Conservation (phyloP, 1,140 invertebrate species). For the Diplogasteroides magnus region DNA sequence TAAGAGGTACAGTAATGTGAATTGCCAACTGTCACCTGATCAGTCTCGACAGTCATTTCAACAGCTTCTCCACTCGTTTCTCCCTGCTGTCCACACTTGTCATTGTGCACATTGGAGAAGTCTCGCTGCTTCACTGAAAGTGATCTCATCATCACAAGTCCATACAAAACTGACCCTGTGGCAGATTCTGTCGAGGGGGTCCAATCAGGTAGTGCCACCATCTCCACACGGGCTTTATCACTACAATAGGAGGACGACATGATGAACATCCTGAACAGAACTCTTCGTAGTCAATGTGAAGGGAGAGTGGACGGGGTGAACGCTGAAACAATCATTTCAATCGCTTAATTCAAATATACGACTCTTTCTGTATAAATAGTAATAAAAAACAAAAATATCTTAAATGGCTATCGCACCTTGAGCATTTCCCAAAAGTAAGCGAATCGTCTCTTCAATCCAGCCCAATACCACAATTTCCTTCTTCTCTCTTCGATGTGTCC, state of each 20-base stretch:
- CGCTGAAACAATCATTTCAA: background rate
- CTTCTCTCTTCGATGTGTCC: conserved; percentile 30
- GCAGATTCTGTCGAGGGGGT: conserved; percentile 8
- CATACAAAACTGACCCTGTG: background rate
- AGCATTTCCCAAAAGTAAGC: conserved; percentile 38
- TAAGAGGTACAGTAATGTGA: conserved; percentile 1
- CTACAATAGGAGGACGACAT: conserved; percentile 26
- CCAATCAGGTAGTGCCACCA: conserved; percentile 37
- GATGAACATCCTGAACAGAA: conserved; percentile 24
- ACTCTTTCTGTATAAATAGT: no score
- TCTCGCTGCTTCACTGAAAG: conserved; percentile 22
- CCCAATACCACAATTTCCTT: conserved; percentile 36
- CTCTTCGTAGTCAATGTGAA: conserved; percentile 21
- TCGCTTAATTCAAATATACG: background rate
- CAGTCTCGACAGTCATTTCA: conserved; percentile 28
- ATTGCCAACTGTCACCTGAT: conserved; percentile 8
- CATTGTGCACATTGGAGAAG: conserved; percentile 32
- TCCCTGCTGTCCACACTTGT: conserved; percentile 29
- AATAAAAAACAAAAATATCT: no score
- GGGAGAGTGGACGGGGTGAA: background rate
- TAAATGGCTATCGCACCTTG: conserved; percentile 19
- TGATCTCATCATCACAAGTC: conserved; percentile 2
- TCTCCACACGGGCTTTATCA: conserved; percentile 25
- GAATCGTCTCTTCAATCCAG: conserved; percentile 24
- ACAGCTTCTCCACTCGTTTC: conserved; percentile 9